Base-by-base conservation (phyloP, 2,113 vertebrate species). In the Leptocoma aspasia region DNA sequence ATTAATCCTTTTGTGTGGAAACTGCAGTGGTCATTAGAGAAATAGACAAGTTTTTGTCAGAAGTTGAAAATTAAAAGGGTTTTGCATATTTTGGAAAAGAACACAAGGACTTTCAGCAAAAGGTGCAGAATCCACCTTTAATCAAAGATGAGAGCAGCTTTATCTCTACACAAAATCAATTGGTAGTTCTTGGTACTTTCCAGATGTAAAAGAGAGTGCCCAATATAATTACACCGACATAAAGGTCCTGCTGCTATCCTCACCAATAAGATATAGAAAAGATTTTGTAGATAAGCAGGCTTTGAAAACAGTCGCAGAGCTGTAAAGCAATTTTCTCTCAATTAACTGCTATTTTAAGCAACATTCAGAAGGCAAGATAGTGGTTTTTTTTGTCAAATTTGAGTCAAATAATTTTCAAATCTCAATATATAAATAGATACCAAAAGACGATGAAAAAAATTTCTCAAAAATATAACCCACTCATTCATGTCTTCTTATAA, bases 241-340 rank as follows among this genome's bases (percentile, higher is more conserved):
- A 35, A 37, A 50, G 66, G 69, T 65, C 63, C 39, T 56, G 21
- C 35, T 75, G 18, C 10, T 89, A 33, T 92, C 79, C 30, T 86
- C 41, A 41, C 39, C 69, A 90, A 17, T 54, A 77, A 82, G 52
- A 56, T n/a, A 66, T 6, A 35, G 42, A 77, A 91, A 76, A 79
- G 87, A 93, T 95, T 82, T 82, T 9, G 6, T 23, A 83, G 82
- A 93, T 91, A 93, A 92, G 49, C 23, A 65, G 44, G 31, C 71
- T 94, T 91, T 88, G 49, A 89, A 92, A 94, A 88, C 22, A 93
- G 31, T 73, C 73, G 13, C 37, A 76, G 76, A 86, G 42, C 49
- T 89, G 53, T 79, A 93, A 86, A 95, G 65, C 47, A 77, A 79
- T 86, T 93, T 83, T 60, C 6, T 80, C 65, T 91, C 86, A 86